Conservation (phyloP, 2,113 vertebrate species). For the Spea multiplicata region DNA sequence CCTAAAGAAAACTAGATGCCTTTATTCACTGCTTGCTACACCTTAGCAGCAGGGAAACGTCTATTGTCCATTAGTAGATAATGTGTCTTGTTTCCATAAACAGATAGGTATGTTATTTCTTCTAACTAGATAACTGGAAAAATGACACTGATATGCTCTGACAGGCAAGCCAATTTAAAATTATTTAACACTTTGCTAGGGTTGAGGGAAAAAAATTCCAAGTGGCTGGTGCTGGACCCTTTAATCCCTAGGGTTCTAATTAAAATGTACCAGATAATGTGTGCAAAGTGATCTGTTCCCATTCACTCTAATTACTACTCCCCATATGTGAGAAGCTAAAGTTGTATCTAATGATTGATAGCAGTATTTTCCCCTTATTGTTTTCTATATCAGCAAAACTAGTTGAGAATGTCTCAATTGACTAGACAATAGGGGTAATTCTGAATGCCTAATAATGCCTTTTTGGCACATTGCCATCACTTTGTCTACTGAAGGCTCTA, state of each 20-base stretch:
- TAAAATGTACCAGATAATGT: conserved; percentile 78
- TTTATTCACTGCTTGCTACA: conserved; percentile 57
- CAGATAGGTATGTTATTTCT: conserved; percentile 68
- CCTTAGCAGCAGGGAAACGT: conserved; percentile 61
- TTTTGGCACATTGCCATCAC: too few relatives aligned
- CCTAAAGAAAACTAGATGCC: conserved; percentile 47
- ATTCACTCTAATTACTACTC: conserved; percentile 73
- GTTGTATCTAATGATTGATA: conserved; percentile 60
- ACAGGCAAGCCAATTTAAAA: conserved; percentile 75
- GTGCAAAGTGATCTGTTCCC: conserved; percentile 71
- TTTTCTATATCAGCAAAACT: conserved; percentile 43
- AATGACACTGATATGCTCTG: conserved; percentile 72
- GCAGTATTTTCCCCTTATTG: conserved; percentile 50
- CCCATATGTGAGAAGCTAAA: conserved; percentile 67
- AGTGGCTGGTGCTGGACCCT: conserved; percentile 63
- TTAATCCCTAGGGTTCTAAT: conserved; percentile 72
- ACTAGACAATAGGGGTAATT: background rate
- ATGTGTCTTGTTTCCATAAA: conserved; percentile 71
- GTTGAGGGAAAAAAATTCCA: conserved; percentile 58
- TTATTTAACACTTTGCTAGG: conserved; percentile 68
- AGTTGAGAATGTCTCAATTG: conserved; percentile 51
- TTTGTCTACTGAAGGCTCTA: too few relatives aligned
- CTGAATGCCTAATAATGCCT: background rate
- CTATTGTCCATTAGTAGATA: conserved; percentile 72
- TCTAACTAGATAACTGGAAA: conserved; percentile 59